phyloP scores from a whole-genome alignment of 2,888 invertebrate species.

The Periphyllus acericola region DNA sequence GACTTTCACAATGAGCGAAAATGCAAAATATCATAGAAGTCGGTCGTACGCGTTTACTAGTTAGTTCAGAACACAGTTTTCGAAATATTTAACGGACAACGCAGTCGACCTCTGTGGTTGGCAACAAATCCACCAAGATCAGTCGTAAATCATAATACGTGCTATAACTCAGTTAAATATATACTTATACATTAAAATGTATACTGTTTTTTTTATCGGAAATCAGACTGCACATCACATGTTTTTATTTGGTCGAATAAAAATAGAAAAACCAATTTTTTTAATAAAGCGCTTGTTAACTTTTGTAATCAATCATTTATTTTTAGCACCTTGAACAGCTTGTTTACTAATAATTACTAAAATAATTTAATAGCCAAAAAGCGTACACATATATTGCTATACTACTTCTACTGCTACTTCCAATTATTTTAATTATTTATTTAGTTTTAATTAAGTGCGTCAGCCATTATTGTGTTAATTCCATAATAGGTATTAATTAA shows the following conservation, averaged over 20 bases:
- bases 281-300: background rate
- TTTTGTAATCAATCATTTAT: slow-evolving; percentile 29
- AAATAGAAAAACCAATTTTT: background rate
- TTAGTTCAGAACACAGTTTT: too few species aligned
- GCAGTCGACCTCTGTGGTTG: too few species aligned
- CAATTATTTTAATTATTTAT: background rate
- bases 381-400: background rate
- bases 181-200: too few species aligned
- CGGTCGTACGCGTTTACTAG: too few species aligned
- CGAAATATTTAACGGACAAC: too few species aligned
- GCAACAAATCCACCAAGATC: too few species aligned
- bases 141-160: too few species aligned
- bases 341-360: slow-evolving; percentile 12
- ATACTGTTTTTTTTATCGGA: too few species aligned
- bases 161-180: too few species aligned
- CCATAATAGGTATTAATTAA: background rate
- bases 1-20: too few species aligned
- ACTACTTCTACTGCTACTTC: background rate
- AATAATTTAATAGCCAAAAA: slow-evolving; percentile 21
- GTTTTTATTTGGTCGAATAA: background rate
- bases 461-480: background rate
- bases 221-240: background rate
- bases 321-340: slow-evolving; percentile 18
- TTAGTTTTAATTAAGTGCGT: background rate
- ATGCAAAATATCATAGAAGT: too few species aligned